Conservation (phyloP, 2,113 vertebrate genomes). For the Chlorodrepanis virens region DNA sequence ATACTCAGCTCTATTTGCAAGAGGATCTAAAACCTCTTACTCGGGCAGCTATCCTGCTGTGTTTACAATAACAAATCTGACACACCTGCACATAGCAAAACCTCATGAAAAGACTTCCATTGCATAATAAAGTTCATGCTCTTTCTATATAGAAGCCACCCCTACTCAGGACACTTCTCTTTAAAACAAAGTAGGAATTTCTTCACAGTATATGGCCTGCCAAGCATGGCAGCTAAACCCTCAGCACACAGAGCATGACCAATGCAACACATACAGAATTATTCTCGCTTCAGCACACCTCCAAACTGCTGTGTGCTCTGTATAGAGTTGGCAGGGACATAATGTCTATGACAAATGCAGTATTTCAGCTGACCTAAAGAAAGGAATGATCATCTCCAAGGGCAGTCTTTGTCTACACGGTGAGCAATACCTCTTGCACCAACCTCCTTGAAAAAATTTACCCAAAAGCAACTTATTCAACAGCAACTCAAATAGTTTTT, state of each 20-base stretch:
- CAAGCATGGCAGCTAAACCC: neutral
- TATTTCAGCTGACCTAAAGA: neutral
- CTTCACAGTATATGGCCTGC: neutral
- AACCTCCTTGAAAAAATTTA: neutral
- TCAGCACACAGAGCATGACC: neutral
- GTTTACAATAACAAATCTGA: conserved; percentile 39
- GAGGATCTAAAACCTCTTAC: neutral
- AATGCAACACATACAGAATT: neutral
- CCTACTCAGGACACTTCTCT: neutral
- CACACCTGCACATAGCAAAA: conserved; percentile 28
- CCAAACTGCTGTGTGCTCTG: neutral
- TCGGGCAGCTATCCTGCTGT: neutral
- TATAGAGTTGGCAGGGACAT: neutral
- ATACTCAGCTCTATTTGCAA: neutral
- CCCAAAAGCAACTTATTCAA: neutral
- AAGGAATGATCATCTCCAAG: neutral
- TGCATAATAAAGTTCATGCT: conserved; percentile 54
- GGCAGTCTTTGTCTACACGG: neutral
- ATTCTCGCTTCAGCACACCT: neutral
- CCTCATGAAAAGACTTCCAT: conserved; percentile 42
- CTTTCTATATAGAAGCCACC: neutral
- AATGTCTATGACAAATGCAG: neutral
- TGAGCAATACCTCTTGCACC: neutral
- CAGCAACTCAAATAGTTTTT: neutral
- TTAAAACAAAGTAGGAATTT: neutral